phyloP scores from a whole-genome alignment of 1,140 invertebrate species.

The Papilio helenus region DNA sequence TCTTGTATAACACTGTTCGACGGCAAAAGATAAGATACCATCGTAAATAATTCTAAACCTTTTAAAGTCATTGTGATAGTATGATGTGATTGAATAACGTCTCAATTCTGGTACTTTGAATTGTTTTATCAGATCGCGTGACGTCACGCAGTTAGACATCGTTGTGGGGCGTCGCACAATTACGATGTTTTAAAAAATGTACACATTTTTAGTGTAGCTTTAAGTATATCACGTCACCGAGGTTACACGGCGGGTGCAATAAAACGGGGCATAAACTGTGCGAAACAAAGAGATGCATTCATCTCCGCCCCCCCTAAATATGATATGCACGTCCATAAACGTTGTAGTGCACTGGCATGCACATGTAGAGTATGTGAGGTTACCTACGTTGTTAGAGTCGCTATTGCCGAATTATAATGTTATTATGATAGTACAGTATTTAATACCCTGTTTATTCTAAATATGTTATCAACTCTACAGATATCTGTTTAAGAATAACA shows the following conservation, averaged over 20 bases:
- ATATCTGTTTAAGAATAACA: background rate
- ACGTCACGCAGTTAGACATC: conserved; percentile 30
- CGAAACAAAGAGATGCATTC: conserved; percentile 69
- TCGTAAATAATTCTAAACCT: conserved; percentile 27
- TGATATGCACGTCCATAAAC: conserved; percentile 63
- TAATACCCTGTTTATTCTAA: background rate
- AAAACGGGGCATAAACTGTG: conserved; percentile 60
- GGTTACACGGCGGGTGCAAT: conserved; percentile 53
- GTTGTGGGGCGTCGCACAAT: conserved; percentile 28
- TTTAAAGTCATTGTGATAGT: conserved; percentile 4
- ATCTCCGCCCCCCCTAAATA: conserved; percentile 63
- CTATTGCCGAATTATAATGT: background rate
- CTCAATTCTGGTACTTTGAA: conserved; percentile 32
- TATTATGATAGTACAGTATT: background rate
- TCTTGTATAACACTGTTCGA: background rate
- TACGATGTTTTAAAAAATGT: conserved; percentile 24
- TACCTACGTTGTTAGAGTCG: conserved; percentile 9
- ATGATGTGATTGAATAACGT: conserved; percentile 22
- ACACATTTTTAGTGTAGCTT: conserved; percentile 20
- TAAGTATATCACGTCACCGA: conserved; percentile 39
- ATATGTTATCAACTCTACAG: background rate
- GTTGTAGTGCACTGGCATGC: conserved; percentile 48
- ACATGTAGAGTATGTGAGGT: conserved; percentile 30
- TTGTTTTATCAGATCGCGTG: conserved; percentile 35
- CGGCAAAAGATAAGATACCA: conserved; percentile 21